Evolutionary conservation across 1,140 invertebrate species (phyloP).

Genomic region (Elysia chlorotica): DNA sequence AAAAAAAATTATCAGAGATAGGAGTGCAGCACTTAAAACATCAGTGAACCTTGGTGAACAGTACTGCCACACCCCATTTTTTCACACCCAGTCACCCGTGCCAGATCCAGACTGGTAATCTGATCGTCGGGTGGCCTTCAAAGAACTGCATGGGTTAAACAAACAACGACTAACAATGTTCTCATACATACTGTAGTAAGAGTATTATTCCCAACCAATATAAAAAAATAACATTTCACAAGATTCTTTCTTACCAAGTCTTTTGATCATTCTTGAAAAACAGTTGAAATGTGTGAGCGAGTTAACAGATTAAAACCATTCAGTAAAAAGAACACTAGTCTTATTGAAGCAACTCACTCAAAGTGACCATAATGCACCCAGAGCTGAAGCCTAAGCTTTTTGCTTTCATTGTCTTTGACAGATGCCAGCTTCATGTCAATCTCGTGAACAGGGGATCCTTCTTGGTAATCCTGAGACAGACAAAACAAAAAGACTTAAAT

Average conservation of each 20-base stretch:
- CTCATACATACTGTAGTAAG: neutral
- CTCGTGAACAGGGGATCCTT: conserved; percentile 48
- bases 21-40: too few species aligned
- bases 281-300: neutral
- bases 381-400: conserved; percentile 41
- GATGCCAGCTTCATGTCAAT: conserved; percentile 54
- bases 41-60: too few species aligned
- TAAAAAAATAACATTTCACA: neutral
- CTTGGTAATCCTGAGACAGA: conserved; percentile 53
- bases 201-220: neutral
- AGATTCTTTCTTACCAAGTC: neutral
- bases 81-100: too few species aligned
- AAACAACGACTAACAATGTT: too few species aligned
- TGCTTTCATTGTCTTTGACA: conserved; percentile 39
- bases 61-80: too few species aligned
- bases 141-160: too few species aligned
- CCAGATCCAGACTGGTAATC: too few species aligned
- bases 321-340: too few species aligned
- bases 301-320: neutral
- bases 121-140: too few species aligned
- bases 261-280: neutral
- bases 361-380: conserved; percentile 48
- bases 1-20: too few species aligned
- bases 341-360: too few species aligned
- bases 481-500: too few species aligned